Base-by-base conservation (phyloP, 2,113 vertebrate species). In the Sinocyclocheilus rhinocerous region DNA sequence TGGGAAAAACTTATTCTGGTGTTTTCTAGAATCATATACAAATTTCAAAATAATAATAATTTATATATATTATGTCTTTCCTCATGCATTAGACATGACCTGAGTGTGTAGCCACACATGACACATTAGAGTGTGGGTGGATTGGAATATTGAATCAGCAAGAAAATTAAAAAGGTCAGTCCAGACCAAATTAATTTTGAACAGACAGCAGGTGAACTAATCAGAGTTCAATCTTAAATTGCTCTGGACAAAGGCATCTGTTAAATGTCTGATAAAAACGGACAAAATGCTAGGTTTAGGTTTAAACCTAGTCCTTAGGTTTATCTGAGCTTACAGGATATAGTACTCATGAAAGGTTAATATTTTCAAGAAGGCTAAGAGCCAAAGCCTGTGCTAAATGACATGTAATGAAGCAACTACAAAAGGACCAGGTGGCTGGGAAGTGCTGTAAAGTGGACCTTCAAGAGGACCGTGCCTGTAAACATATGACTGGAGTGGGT, bases 381-480 rank as follows among this genome's bases (percentile, higher is more conserved):
- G 36, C 57, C 22, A 26, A 45, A 45, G 36, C 55, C n/a, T 48
- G n/a, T 63, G 33, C 59, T 61, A 42, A 36, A 67, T 65, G 39
- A 63, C 24, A 65, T 42, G 39, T 65, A 81, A 81, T 65, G 59
- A 81, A 26, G 15, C 59, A 63, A 63, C 36, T 80, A 80, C 78
- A 80, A 81, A 81, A 65, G 59, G 78, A 81, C 39, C 79, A 81
- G 79, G 39, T 81, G 79, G 59, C 59, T 12, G 59, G 36, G 15
- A 42, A 48, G 36, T 45, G 59, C n/a, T 48, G 39, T 65, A 13
- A 45, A 45, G 79, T 33, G 42, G 26, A 80, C 26, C 50, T 70
- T 70, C 22, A 85, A 80, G 50, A 24, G n/a, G 59, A 36, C 16
- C 50, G 22, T 63, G 45, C 29, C 45, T 50, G 33, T 42, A 42